Conservation (phyloP, 2,888 invertebrate species). For the Heliconius aoede region DNA sequence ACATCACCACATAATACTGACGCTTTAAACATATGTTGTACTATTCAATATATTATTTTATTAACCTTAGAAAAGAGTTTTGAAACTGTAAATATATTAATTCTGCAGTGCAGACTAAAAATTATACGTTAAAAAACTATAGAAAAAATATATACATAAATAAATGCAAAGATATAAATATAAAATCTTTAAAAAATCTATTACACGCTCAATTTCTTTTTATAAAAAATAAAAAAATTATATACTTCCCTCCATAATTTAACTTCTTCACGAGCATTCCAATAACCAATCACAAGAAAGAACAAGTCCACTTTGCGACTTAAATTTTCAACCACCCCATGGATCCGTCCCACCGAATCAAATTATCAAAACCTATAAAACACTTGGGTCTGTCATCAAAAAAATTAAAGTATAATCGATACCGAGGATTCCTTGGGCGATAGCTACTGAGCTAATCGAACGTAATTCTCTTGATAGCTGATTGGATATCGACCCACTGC, state of each 20-base stretch:
- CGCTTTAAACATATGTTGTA: too few relatives aligned
- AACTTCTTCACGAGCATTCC: not conserved
- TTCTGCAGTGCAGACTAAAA: too few relatives aligned
- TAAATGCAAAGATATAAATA: too few relatives aligned
- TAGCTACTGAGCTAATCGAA: conserved; percentile 69
- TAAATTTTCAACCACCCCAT: not conserved
- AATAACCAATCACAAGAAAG: not conserved
- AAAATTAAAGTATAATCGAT: conserved; percentile 49
- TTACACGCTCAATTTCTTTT: too few relatives aligned
- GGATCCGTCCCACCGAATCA: not conserved
- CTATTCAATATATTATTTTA: too few relatives aligned
- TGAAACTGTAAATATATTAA: too few relatives aligned
- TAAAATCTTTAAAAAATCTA: too few relatives aligned
- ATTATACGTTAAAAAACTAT: too few relatives aligned
- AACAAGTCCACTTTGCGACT: not conserved
- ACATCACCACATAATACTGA: too few relatives aligned
- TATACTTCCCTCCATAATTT: not conserved
- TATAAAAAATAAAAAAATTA: too few relatives aligned
- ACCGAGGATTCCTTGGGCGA: conserved; percentile 61
- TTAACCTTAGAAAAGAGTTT: too few relatives aligned
- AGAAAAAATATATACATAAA: too few relatives aligned
- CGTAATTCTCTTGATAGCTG: conserved; percentile 71
- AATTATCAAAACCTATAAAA: conserved; percentile 9
- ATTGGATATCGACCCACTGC: conserved; percentile 78
- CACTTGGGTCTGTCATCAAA: not conserved